These are phyloP conservation scores for Sciurus niger DNA, from an alignment of 2,113 vertebrate genomes.

Conservation along the genomic window DNA sequence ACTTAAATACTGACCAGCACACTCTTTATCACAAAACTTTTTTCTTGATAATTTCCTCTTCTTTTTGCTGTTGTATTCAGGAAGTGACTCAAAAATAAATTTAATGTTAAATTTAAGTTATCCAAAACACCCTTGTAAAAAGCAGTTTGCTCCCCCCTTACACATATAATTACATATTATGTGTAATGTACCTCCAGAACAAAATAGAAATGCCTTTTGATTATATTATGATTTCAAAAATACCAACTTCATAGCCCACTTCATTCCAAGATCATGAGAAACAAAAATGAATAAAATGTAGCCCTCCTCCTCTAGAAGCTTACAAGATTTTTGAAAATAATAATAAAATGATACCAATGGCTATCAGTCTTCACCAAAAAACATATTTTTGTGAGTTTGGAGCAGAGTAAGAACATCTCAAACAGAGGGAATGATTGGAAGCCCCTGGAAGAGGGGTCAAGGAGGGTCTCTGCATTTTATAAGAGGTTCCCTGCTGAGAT, in stretches of 20 bases:
- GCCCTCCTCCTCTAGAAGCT: not conserved
- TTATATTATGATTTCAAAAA: not conserved
- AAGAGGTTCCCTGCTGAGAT: not conserved
- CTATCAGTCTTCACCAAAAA: not conserved
- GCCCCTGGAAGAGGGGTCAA: not conserved
- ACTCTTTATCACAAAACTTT: not conserved
- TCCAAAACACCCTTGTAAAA: not conserved
- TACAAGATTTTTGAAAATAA: not conserved
- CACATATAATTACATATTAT: not conserved
- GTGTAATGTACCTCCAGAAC: not conserved
- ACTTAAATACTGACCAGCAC: no score
- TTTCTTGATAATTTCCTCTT: not conserved
- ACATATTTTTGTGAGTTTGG: not conserved
- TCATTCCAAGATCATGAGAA: not conserved
- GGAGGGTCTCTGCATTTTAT: not conserved
- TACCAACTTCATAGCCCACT: not conserved
- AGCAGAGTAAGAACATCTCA: not conserved
- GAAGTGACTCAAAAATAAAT: slow-evolving; percentile 22
- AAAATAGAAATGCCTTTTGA: not conserved
- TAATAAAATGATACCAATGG: not conserved
- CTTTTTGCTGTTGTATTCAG: not conserved
- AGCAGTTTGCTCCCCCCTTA: not conserved
- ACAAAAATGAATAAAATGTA: not conserved
- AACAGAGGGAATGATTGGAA: not conserved
- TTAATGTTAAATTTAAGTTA: not conserved